Evolutionary conservation across 2,797 vertebrate species (phyloP).

Genomic region (Chromobotia macracanthus): DNA sequence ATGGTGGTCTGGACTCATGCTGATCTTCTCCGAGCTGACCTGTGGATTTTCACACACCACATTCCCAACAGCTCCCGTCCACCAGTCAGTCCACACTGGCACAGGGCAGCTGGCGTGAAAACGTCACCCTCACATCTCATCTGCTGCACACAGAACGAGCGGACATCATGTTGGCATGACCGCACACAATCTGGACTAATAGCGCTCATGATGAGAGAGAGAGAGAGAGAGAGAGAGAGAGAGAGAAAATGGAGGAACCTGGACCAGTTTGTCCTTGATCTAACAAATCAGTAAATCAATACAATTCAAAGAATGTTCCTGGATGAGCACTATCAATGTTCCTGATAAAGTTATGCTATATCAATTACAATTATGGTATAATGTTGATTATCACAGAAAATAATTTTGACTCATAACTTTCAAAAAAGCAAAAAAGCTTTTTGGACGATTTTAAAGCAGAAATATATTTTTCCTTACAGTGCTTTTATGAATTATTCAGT

Average conservation of each 20-base stretch:
- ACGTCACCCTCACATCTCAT: conserved; percentile 52
- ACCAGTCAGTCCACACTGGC: conserved; percentile 24
- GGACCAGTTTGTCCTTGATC: not conserved
- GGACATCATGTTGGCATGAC: conserved; percentile 62
- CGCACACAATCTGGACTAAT: conserved; percentile 61
- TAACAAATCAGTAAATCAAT: not conserved
- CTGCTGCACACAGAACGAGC: conserved; percentile 63
- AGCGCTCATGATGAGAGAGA: not conserved
- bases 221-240: not conserved
- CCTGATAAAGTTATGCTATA: too few relatives aligned
- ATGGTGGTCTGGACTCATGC: conserved; percentile 32
- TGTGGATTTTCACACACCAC: conserved; percentile 25
- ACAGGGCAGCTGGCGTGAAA: conserved; percentile 42
- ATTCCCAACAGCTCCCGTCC: conserved; percentile 26
- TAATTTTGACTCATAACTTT: too few relatives aligned
- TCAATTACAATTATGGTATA: too few relatives aligned
- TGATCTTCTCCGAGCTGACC: conserved; percentile 14
- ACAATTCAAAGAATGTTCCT: not conserved
- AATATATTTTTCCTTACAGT: too few relatives aligned
- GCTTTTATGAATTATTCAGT: not conserved
- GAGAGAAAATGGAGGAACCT: not conserved
- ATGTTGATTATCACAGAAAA: too few relatives aligned
- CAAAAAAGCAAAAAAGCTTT: too few relatives aligned
- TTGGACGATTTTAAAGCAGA: not conserved
- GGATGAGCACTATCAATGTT: not conserved